Base-by-base conservation (phyloP, 2,797 vertebrate genomes). In the Girardinus metallicus region DNA sequence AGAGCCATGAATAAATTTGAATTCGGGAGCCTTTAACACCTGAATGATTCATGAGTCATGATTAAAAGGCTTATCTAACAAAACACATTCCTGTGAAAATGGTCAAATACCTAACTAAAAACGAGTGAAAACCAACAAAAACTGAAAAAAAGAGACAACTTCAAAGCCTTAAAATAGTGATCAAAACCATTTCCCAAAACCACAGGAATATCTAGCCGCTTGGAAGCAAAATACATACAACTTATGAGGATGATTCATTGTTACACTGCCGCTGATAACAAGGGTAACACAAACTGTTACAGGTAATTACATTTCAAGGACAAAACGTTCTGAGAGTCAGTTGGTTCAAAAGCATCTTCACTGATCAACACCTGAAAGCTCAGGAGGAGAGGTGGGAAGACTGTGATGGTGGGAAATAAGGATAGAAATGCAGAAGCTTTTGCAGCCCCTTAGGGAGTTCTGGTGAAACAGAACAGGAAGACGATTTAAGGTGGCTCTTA, bases 401-500 rank as follows among this genome's bases (percentile, higher is more conserved):
- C 13, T 34, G 57, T 21, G 62, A 34, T 16, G 29, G 57, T 16
- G 13, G 29, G 57, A 62, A 62, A 62, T 7, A 34, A 31, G 34
- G 29, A 60, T 7, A 62, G 29, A 29, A 60, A 60, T 60, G 55
- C 11, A 15, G 55, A 60, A 15, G 51, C 51, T 11, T 57, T 57
- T n/a, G 53, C 53, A 57, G 11, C 31, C 60, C 8, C 34, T 39
- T 11, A 0, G 3, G 62, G 15, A 64, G 62, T 36, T 64, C 31
- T 51, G 29, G 29, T 64, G 23, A 79, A 66, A 12, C 4, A 2
- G 0, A 75, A 26, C 0, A 60, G 1, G 7, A 49, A 9, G 4
- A 46, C 4, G 10, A 72, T 1, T 18, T 23, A 51, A 1, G 51
- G 49, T 2, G 2, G 57, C 12, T 78, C 95, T 97, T 93, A 99